phyloP scores from a whole-genome alignment of 2,888 invertebrate species.

The Erebia palarica region DNA sequence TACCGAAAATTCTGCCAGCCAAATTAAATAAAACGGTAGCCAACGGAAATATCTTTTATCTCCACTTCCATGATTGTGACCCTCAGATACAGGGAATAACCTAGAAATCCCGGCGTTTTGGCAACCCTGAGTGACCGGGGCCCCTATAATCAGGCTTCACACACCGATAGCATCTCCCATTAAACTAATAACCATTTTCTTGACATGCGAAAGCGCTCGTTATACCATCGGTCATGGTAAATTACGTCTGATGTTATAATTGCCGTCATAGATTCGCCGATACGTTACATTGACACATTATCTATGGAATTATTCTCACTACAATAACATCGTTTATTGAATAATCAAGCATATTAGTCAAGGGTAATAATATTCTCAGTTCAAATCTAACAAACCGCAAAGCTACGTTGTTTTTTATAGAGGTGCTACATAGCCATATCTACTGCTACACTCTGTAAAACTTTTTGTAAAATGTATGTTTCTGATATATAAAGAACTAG shows the following conservation, averaged over 20 bases:
- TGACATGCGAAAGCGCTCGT: slow-evolving; percentile 44
- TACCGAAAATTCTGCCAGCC: too few relatives aligned
- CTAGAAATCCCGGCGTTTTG: slow-evolving; percentile 49
- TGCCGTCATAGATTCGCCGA: slow-evolving; percentile 25
- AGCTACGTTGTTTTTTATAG: too few relatives aligned
- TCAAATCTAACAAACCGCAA: too few relatives aligned
- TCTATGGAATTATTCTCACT: slow-evolving; percentile 36
- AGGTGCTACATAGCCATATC: too few relatives aligned
- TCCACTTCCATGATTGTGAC: not conserved
- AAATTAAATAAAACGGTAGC: too few relatives aligned
- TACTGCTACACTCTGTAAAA: too few relatives aligned
- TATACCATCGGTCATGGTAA: slow-evolving; percentile 38
- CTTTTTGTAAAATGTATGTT: too few relatives aligned
- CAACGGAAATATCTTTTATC: too few relatives aligned
- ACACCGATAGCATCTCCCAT: slow-evolving; percentile 65
- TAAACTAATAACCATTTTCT: slow-evolving; percentile 61
- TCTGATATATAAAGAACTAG: too few relatives aligned
- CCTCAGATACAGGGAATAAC: slow-evolving; percentile 42
- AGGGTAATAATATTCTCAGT: too few relatives aligned
- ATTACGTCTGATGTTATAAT: slow-evolving; percentile 31
- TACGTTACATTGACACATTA: slow-evolving; percentile 31
- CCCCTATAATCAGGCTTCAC: slow-evolving; percentile 63
- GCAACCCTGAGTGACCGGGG: slow-evolving; percentile 66
- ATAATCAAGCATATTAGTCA: too few relatives aligned
- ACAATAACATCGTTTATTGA: too few relatives aligned